These are phyloP conservation scores for Capitella teleta DNA, from an alignment of 1,140 invertebrate genomes.

Conservation along the genomic window DNA sequence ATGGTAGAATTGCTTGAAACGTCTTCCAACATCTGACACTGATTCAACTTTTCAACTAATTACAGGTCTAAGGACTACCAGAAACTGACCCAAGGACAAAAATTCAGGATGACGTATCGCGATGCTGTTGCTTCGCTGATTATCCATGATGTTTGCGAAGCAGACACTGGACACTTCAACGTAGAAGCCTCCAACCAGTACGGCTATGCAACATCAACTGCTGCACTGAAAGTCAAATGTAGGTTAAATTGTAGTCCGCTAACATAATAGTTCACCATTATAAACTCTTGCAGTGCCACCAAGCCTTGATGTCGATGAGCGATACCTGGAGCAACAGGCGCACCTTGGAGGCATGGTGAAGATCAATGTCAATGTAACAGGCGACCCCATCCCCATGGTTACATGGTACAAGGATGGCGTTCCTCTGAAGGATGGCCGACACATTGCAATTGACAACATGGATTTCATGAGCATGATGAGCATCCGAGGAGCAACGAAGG, in stretches of 20 bases:
- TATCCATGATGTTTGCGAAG: constrained; percentile 23
- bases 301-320: constrained; percentile 8
- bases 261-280: neutral
- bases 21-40: too few species aligned
- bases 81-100: constrained; percentile 15
- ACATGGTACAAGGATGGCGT: constrained; percentile 14
- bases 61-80: constrained; percentile 31
- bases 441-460: constrained; percentile 7
- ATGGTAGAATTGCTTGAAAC: too few species aligned
- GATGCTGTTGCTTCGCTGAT: constrained; percentile 24
- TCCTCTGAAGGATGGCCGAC: constrained; percentile 32
- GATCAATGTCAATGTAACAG: constrained; percentile 11
- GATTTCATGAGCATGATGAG: constrained; percentile 47
- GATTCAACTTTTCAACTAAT: too few species aligned
- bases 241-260: neutral
- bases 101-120: constrained; percentile 19
- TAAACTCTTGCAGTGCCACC: constrained; percentile 3
- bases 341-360: constrained; percentile 10
- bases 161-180: constrained; percentile 27
- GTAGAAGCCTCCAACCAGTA: constrained; percentile 30
- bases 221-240: constrained; percentile 35
- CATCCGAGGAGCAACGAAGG: constrained; percentile 77
- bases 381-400: constrained; percentile 13
- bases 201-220: constrained; percentile 25
- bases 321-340: neutral